Evolutionary conservation across 2,888 invertebrate genomes (phyloP), one percentile per base, ranked within the genome.

Genomic region (Eucera pruinosa): DNA sequence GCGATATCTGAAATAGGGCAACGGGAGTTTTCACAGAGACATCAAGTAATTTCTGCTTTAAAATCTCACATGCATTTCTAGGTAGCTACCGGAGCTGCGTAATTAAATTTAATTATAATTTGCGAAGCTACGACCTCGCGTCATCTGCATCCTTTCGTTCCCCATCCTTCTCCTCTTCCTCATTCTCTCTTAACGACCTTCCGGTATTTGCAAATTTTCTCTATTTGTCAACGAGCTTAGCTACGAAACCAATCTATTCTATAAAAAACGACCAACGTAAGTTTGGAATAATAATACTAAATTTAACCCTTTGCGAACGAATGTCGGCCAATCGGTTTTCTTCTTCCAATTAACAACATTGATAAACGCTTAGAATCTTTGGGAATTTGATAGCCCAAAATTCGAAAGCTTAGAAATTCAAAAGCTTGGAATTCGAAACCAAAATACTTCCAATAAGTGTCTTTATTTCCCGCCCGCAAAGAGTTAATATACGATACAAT

Each of bases 31-130:
- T 70, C 62, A 30, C 58, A 20, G 70, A 27, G 77, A 65, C 73
- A 77, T 80, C 79, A 65, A 83, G 84, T 80, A 85, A 85, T 86
- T 84, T 84, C 83, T 79, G 68, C 73, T 78, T 68, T 65, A 76
- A 87, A 88, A 86, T 88, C 84, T 86, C 86, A 76, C 86, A 80
- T 87, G 85, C 81, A 87, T 87, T 89, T 87, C 85, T 81, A 72
- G 80, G 81, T 84, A 85, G 84, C 82, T 88, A 82, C 86, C 85
- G 81, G 86, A 87, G 88, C 86, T 82, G 81, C 83, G 88, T 89
- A 89, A 90, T 90, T 89, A 89, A 88, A 89, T 90, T 90, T 89
- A 88, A 90, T 90, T 89, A 87, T 88, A 89, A 88, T 88, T 86
- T 88, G 82, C 84, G 78, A 80, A 78, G 82, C 83, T 81, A 78